phyloP scores from a whole-genome alignment of 2,888 invertebrate genomes.

The Meganola albula region DNA sequence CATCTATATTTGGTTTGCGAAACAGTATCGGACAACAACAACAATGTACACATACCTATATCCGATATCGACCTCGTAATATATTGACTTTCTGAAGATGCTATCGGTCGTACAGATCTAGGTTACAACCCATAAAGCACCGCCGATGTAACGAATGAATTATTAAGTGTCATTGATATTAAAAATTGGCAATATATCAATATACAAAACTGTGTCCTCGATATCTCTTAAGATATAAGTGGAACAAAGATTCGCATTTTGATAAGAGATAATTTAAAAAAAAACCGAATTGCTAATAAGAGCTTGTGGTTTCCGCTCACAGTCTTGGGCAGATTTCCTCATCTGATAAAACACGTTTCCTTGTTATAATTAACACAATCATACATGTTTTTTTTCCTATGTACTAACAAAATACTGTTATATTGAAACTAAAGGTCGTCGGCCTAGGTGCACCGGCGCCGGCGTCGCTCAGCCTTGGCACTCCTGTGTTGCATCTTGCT shows the following conservation, averaged over 20 bases:
- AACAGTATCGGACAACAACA: constrained; percentile 19
- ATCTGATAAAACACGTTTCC: too few relatives aligned
- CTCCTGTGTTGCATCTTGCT: constrained; percentile 52
- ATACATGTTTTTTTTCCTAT: constrained; percentile 2
- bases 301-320: too few relatives aligned
- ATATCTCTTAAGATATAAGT: too few relatives aligned
- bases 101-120: constrained; percentile 46
- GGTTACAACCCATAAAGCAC: constrained; percentile 42
- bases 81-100: constrained; percentile 41
- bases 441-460: constrained; percentile 53
- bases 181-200: constrained; percentile 22
- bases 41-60: too few relatives aligned
- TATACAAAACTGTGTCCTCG: too few relatives aligned
- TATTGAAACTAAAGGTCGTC: constrained; percentile 51
- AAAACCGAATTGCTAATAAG: too few relatives aligned
- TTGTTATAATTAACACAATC: too few relatives aligned
- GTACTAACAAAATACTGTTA: constrained; percentile 12
- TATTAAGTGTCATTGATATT: constrained; percentile 29
- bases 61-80: constrained; percentile 26
- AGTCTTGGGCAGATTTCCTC: too few relatives aligned
- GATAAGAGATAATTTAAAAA: constrained; percentile 14
- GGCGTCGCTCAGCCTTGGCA: constrained; percentile 61
- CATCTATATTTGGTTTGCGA: constrained; percentile 23
- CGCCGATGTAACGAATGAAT: constrained; percentile 37
- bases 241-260: constrained; percentile 15